Base-by-base conservation (phyloP, 2,797 vertebrate genomes). In the Ceryle rudis region DNA sequence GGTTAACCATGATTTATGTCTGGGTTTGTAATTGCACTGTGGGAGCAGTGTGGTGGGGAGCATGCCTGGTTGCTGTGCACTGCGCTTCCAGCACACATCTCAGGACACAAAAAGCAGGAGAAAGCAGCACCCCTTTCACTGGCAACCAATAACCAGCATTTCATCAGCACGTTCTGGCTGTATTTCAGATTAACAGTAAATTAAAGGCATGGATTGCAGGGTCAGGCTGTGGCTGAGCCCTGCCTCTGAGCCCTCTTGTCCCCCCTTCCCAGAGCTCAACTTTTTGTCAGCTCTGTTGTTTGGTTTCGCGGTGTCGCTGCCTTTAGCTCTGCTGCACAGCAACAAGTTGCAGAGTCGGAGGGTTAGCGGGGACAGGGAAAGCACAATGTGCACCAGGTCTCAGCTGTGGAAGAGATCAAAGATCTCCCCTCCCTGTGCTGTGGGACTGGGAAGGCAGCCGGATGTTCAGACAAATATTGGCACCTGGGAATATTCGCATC, bases 401-500 rank as follows among this genome's bases (percentile, higher is more conserved):
- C 89, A 61, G 84, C 93, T 89, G 83, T 23, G 74, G 41, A 6
- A 44, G 42, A 41, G 69, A 89, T 77, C 86, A 94, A 81, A 94
- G 81, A 89, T 69, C 7, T 75, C 46, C 79, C 62, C 52, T 84
- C 89, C 86, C 0, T 12, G 17, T 22, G 81, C 65, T 0, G 39
- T 4, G 54, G 61, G 14, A 42, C 77, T 84, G 93, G 93, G 92
- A 93, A 94, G 73, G 90, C 88, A n/a, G 86, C 18, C 21, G 90
- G 90, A 93, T 93, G 90, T 75, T 94, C 69, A 6, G 83, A 41
- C 72, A 90, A 89, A 93, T 52, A 93, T 55, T 90, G 17, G 12
- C 95, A 96, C 93, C 96, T 97, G 95, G 93, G 85, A 73, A 95
- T 70, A 86, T 95, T 96, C 94, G 57, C 96, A 97, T 90, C 89